These are phyloP conservation scores for Acropternis orthonyx DNA, from an alignment of 2,797 vertebrate species.

Conservation along the genomic window DNA sequence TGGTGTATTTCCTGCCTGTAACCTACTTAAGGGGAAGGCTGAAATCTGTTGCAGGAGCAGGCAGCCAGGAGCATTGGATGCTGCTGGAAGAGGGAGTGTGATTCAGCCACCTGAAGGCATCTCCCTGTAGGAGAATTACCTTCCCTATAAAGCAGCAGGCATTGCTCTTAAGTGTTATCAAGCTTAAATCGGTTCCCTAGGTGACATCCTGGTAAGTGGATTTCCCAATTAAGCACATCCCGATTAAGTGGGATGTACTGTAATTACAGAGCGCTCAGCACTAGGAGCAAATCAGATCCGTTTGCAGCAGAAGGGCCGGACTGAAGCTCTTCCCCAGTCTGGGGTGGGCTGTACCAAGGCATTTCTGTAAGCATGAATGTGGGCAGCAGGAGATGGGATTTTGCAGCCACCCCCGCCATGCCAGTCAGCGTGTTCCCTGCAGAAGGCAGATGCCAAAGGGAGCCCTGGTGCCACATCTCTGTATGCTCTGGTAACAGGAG, in stretches of 20 bases:
- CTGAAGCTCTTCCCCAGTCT: conserved; percentile 2
- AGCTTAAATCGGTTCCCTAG: conserved; percentile 62
- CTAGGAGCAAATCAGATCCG: conserved; percentile 12
- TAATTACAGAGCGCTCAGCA: conserved; percentile 49
- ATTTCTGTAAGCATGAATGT: background rate
- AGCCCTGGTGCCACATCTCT: background rate
- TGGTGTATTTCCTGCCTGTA: conserved; percentile 30
- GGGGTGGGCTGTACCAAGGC: background rate
- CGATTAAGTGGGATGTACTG: conserved; percentile 61
- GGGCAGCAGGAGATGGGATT: conserved; percentile 13
- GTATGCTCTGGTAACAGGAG: background rate
- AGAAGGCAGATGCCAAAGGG: background rate
- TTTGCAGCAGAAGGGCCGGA: conserved; percentile 6
- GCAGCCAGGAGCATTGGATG: conserved; percentile 31
- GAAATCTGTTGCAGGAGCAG: conserved; percentile 35
- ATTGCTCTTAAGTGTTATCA: conserved; percentile 56
- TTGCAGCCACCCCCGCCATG: background rate
- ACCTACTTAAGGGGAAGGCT: conserved; percentile 38
- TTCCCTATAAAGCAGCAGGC: conserved; percentile 59
- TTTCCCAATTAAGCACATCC: conserved; percentile 69
- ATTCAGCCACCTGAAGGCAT: conserved; percentile 63
- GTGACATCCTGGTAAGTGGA: conserved; percentile 65
- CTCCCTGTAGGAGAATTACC: conserved; percentile 61
- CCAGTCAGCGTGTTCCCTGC: background rate
- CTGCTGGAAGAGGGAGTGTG: background rate